A percentile compares a stretch with the other conserved stretches of the same genome.
phyloP scores from a whole-genome alignment of 2,888 invertebrate genomes.

The Luffia ferchaultella region DNA sequence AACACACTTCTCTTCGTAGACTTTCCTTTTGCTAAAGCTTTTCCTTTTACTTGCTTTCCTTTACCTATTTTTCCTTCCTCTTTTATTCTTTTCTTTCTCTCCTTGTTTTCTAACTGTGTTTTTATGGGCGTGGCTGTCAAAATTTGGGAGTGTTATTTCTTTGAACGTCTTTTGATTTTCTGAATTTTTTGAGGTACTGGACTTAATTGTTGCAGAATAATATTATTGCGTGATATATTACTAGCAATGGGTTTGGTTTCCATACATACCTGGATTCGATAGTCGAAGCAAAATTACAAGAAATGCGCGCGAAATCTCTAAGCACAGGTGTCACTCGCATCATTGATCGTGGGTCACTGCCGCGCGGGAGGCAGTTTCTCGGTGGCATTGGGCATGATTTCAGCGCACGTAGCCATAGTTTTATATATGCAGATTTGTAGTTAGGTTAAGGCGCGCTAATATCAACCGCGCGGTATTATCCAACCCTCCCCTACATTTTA shows the following conservation, averaged over 20 bases:
- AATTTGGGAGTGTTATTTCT: conserved; percentile 1
- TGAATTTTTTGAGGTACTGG: background rate
- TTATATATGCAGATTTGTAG: too few relatives aligned
- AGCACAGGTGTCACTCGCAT: background rate
- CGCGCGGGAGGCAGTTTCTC: conserved; percentile 2
- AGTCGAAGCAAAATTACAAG: background rate
- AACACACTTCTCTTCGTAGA: conserved; percentile 5
- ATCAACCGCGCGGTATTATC: too few relatives aligned
- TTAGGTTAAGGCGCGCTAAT: too few relatives aligned
- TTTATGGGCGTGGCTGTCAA: conserved; percentile 5
- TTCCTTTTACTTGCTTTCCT: conserved; percentile 6
- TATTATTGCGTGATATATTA: background rate
- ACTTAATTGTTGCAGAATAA: background rate
- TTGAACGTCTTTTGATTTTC: background rate
- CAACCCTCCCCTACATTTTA: too few relatives aligned
- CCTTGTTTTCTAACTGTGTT: conserved; percentile 5
- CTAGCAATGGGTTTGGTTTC: background rate
- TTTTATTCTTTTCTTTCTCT: conserved; percentile 3
- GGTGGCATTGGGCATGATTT: background rate
- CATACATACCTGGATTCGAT: background rate
- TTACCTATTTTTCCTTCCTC: conserved; percentile 5
- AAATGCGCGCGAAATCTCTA: conserved; percentile 2
- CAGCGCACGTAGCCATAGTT: too few relatives aligned
- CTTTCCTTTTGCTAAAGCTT: conserved; percentile 1
- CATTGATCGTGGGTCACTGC: conserved; percentile 2